A percentile compares a stretch with the other conserved stretches of the same genome.
phyloP scores from a whole-genome alignment of 2,888 invertebrate genomes.

The Ferrisia virgata region DNA sequence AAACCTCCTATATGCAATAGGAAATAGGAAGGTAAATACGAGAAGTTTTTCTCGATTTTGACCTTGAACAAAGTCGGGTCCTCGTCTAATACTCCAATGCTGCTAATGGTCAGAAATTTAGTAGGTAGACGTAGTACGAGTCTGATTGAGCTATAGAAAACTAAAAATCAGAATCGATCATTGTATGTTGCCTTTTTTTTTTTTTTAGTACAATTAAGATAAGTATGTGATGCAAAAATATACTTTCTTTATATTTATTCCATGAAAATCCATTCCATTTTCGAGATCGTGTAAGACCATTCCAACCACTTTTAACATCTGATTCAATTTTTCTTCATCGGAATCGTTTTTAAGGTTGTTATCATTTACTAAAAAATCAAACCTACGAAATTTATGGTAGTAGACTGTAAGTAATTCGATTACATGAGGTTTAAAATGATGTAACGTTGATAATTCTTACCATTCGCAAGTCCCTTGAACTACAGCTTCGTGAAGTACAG shows the following conservation, averaged over 20 bases:
- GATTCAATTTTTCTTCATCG: constrained; percentile 70
- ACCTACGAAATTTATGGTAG: constrained; percentile 54
- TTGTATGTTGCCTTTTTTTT: too few relatives aligned
- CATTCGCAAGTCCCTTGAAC: constrained; percentile 73
- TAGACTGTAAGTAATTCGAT: too few relatives aligned
- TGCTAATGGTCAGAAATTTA: too few relatives aligned
- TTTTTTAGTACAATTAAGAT: too few relatives aligned
- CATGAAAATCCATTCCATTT: constrained; percentile 74
- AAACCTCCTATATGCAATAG: too few relatives aligned
- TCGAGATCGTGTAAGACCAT: constrained; percentile 75
- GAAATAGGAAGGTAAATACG: too few relatives aligned
- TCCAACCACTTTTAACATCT: constrained; percentile 79
- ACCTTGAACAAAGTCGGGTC: too few relatives aligned
- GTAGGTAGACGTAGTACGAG: too few relatives aligned
- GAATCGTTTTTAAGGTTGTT: constrained; percentile 62
- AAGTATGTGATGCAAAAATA: neutral
- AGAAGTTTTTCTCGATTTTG: too few relatives aligned
- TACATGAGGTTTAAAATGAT: neutral
- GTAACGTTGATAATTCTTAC: constrained; percentile 53
- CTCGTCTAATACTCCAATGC: too few relatives aligned
- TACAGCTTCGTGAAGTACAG: constrained; percentile 67
- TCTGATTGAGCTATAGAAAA: too few relatives aligned
- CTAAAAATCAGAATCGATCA: too few relatives aligned
- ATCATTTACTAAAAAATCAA: constrained; percentile 70
- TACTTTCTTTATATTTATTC: constrained; percentile 76